These are phyloP conservation scores for Toxotes lorentzi DNA, from an alignment of 2,797 vertebrate genomes.

Conservation along the genomic window DNA sequence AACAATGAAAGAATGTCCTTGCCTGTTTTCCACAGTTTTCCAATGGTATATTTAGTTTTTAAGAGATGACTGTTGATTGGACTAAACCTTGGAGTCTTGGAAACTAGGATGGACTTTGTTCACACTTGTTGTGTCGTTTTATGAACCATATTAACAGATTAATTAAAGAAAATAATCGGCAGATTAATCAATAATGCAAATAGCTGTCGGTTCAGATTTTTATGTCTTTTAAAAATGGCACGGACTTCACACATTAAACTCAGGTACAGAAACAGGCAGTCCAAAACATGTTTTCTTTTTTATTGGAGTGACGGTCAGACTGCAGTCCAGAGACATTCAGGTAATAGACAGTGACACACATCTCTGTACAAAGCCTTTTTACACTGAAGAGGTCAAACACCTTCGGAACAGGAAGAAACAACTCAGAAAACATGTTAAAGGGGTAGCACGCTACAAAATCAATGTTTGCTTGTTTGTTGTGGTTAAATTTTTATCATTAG, in stretches of 20 bases:
- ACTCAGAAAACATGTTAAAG: constrained; percentile 61
- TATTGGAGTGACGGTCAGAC: constrained; percentile 82
- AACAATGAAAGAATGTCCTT: constrained; percentile 5
- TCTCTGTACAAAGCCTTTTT: constrained; percentile 81
- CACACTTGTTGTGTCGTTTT: too few relatives aligned
- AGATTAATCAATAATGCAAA: not conserved
- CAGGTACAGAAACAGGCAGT: constrained; percentile 60
- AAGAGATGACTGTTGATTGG: not conserved
- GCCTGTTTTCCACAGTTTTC: not conserved
- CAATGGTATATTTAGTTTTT: not conserved
- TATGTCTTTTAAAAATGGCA: not conserved
- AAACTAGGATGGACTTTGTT: too few relatives aligned
- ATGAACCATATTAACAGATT: not conserved
- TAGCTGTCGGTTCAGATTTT: not conserved
- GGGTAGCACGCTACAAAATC: constrained; percentile 67
- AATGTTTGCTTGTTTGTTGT: constrained; percentile 48
- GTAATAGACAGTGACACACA: constrained; percentile 83
- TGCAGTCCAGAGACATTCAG: constrained; percentile 84
- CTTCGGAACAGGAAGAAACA: constrained; percentile 72
- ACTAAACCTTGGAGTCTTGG: not conserved
- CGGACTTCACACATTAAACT: constrained; percentile 7
- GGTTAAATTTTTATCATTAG: constrained; percentile 34
- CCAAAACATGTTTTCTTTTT: constrained; percentile 78
- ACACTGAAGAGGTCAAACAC: constrained; percentile 79
- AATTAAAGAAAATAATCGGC: not conserved